Conservation (phyloP, 1,140 invertebrate species). For the Drosophila neocordata region DNA sequence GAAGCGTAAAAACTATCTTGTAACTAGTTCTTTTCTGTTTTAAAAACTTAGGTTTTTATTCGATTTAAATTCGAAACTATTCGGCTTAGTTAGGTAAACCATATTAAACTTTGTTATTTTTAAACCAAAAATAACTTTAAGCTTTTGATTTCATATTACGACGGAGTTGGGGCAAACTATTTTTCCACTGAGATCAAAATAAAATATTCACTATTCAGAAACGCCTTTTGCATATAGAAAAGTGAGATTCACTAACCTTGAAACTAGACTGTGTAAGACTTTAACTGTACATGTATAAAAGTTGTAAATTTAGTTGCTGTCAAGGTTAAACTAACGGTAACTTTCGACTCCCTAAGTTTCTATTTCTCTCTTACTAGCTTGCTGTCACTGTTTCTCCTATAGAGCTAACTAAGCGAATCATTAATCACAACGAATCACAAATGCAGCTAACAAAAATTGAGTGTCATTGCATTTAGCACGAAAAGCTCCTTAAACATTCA, state of each 20-base stretch:
- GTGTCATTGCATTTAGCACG: conserved; percentile 1
- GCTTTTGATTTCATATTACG: no score
- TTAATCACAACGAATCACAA: conserved; percentile 8
- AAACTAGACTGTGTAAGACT: not conserved
- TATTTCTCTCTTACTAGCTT: not conserved
- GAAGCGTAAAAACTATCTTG: no score
- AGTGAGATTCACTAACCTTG: not conserved
- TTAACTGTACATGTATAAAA: not conserved
- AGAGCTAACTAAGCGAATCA: conserved; percentile 3
- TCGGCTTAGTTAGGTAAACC: no score
- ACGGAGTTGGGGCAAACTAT: no score
- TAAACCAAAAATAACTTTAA: no score
- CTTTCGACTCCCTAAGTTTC: not conserved
- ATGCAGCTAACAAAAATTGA: conserved; percentile 8
- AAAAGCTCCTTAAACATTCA: not conserved
- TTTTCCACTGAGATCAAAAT: no score
- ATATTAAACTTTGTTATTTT: no score
- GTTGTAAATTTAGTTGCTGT: not conserved
- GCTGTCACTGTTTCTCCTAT: not conserved
- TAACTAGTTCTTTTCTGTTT: no score
- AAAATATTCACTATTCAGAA: not conserved
- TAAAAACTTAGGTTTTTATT: no score
- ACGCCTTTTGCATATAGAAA: not conserved
- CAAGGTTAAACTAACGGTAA: not conserved
- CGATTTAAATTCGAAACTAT: no score